Evolutionary conservation across 2,888 invertebrate genomes (phyloP), one percentile per base, ranked within the genome.

Genomic region (Yponomeuta sedellus): DNA sequence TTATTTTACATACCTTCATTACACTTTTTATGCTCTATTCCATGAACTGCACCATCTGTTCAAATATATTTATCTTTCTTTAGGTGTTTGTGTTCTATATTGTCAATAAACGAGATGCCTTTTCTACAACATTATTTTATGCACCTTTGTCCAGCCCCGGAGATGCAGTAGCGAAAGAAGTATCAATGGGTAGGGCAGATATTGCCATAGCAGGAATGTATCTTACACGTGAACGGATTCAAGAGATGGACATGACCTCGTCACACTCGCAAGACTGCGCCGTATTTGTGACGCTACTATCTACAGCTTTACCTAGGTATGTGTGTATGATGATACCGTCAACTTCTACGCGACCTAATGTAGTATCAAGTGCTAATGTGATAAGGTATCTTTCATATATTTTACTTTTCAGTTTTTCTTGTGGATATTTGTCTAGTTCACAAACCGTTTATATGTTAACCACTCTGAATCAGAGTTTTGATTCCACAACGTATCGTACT

Each of bases 211-310:
- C 94, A 20, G 96, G 96, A n/a, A 85, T 95, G 71, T 96, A 95
- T 75, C 75, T 94, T 22, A 95, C 95, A 0, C 76, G 75, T 19
- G 93, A 93, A 65, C 85, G 93, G 67, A 70, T 82, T 10, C 74
- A 76, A 2, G 77, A 84, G 10, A 91, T 94, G 70, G 95, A 95
- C 69, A 91, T 94, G 78, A 93, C 94, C 0, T 84, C 91, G 64
- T 88, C 94, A 0, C 95, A 96, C 81, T 93, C 94, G 2, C 92
- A 93, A 68, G 96, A 96, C 76, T 96, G 96, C 78, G 96, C 96
- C 6, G 92, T 94, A 1, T 96, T 96, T 76, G 93, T 96, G 64
- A 95, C 96, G 0, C 80, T 95, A 6, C 93, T 95, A 68, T 96
- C 96, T 1, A 95, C 95, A 63, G 96, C 96, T 5, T 83, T 96